Evolutionary conservation across 2,113 vertebrate genomes (phyloP), one percentile per base, ranked within the genome.

Genomic region (Trematomus loennbergii): DNA sequence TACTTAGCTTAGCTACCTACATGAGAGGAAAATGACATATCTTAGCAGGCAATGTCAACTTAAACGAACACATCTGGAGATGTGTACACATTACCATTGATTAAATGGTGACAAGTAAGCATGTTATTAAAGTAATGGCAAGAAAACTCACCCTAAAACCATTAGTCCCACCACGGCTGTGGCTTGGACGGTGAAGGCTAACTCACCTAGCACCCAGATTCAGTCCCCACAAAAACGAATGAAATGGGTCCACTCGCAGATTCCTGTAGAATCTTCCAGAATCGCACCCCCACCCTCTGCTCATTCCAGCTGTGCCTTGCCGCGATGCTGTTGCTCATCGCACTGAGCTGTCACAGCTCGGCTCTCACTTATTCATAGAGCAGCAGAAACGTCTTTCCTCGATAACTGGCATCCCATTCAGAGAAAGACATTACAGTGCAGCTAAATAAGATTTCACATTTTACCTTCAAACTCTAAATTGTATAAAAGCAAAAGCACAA

Each of bases 241-340:
- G 87, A 91, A 91, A 87, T 15, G 91, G 90, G 90, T 92, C 87
- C 86, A 88, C 81, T 90, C 74, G 48, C 65, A 73, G 89, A 92
- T 89, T 91, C 75, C 90, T 75, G 79, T 67, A 91, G 92, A 93
- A 94, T 90, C 88, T 92, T 94, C 93, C 79, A 94, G 92, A 92
- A 93, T 66, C 75, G 83, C 84, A 86, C 89, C 92, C 86, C 91
- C 92, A 86, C 90, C 89, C 87, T 84, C 75, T 61, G 55, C 79
- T 84, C 82, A 73, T 73, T 70, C 81, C 91, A 87, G 76, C 75
- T 81, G 81, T 82, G 75, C 67, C 64, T 71, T 58, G 49, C 60
- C 53, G 62, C 63, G 20, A 68, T 68, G 74, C 77, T 68, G 83
- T 64, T 71, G 79, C 84, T 73, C 72, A 71, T 81, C 72, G 62